Evolutionary conservation across 2,797 vertebrate species (phyloP), one percentile per base, ranked within the genome.

Genomic region (Cossypha dichroa): DNA sequence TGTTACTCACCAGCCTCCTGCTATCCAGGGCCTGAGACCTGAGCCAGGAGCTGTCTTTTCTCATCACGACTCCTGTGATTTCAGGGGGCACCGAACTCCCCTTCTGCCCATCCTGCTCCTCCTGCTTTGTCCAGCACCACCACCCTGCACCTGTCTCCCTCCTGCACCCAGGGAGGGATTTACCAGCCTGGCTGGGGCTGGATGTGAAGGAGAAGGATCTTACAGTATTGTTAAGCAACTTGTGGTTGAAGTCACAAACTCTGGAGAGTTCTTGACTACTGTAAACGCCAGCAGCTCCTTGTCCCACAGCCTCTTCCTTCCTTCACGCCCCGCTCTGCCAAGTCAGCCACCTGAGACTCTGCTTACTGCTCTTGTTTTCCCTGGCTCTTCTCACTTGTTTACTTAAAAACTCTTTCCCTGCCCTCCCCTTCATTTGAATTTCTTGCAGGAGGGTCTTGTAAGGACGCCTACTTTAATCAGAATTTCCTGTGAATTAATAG

Each of bases 341-440:
- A 97, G 90, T 95, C 9, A 23, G 95, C 93, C 96, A 97, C 95
- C 96, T 96, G 95, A 95, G 94, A 95, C 94, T 68, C 49, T 63
- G 66, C 76, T 90, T 73, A 38, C 63, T 79, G 80, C 91, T 94
- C 83, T 89, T 93, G 84, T 93, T 96, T 96, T 96, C 91, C 88
- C 94, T 97, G 94, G 87, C 92, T 94, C 91, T 86, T 88, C 78
- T 90, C 58, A 63, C 73, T 94, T 95, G 80, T 94, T 96, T 97
- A 90, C 81, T 97, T 85, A 41, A 90, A 96, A 91, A 80, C 23
- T 64, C 91, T 33, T 81, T 90, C 75, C 81, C 83, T 84, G 58
- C 48, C 12, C 41, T 84, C 81, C 67, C 52, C 63, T 92, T 89
- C 75, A 93, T 90, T 95, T 95, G 90, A 96, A 94, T 95, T 96